Percentiles rank a stretch among this genome's conserved stretches.
phyloP scores from a whole-genome alignment of 1,140 invertebrate genomes.

The Platorchestia sp. region DNA sequence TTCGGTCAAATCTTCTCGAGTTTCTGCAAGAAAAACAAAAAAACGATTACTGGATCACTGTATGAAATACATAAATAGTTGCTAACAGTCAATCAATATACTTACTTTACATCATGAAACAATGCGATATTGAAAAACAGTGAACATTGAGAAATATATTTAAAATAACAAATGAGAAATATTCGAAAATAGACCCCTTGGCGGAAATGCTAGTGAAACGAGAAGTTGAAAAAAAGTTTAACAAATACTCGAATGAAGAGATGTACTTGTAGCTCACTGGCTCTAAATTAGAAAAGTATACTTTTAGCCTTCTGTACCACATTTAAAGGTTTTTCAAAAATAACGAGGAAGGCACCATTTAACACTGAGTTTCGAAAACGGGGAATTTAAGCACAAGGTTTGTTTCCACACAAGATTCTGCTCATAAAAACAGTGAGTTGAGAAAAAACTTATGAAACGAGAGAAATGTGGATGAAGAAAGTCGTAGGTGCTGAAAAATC shows the following conservation, averaged over 20 bases:
- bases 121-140: not conserved
- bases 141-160: not conserved
- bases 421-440: too few relatives aligned
- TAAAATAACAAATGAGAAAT: not conserved
- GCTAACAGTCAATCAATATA: not conserved
- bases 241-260: not conserved
- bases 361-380: too few relatives aligned
- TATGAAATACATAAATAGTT: not conserved
- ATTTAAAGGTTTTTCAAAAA: too few relatives aligned
- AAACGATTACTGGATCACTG: not conserved
- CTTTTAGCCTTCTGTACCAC: too few relatives aligned
- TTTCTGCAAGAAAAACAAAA: slow-evolving; percentile 62
- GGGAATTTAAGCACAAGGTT: too few relatives aligned
- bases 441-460: too few relatives aligned
- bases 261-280: not conserved
- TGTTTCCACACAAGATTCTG: too few relatives aligned
- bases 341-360: too few relatives aligned
- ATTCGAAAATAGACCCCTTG: not conserved
- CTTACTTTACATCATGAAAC: not conserved
- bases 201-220: not conserved
- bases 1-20: slow-evolving; percentile 52
- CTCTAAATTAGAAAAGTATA: too few relatives aligned
- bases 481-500: too few relatives aligned
- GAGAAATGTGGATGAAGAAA: too few relatives aligned
- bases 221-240: not conserved